A percentile compares a stretch with the other conserved stretches of the same genome.
These are phyloP conservation scores for Thaumetopoea pityocampa DNA, from an alignment of 1,140 invertebrate species.

Conservation along the genomic window DNA sequence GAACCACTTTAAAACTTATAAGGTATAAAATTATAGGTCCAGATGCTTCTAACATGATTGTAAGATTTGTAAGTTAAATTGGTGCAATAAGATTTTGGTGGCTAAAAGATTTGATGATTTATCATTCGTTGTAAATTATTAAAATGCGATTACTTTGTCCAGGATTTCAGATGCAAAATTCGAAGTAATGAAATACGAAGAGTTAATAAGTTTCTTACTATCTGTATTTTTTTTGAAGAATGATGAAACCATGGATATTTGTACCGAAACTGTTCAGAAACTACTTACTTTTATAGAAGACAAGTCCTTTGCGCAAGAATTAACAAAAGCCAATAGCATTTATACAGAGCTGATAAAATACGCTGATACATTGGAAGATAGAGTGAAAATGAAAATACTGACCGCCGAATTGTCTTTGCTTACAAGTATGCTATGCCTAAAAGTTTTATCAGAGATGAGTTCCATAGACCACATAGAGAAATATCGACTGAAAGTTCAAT, in stretches of 20 bases:
- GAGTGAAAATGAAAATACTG: constrained; percentile 36
- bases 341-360: constrained; percentile 22
- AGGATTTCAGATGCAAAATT: constrained; percentile 50
- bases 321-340: constrained; percentile 29
- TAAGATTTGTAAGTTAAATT: too few relatives aligned
- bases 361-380: constrained; percentile 2
- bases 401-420: constrained; percentile 64
- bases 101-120: too few relatives aligned
- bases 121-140: too few relatives aligned
- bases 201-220: constrained; percentile 36
- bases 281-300: constrained; percentile 31
- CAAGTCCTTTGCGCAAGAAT: constrained; percentile 24
- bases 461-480: constrained; percentile 86
- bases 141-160: constrained; percentile 32
- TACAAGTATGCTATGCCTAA: constrained; percentile 65
- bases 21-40: too few relatives aligned
- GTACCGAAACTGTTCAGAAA: constrained; percentile 5
- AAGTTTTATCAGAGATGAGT: constrained; percentile 54
- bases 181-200: constrained; percentile 49
- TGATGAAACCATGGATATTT: constrained; percentile 7
- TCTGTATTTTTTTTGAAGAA: constrained; percentile 19
- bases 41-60: too few relatives aligned
- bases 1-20: too few relatives aligned
- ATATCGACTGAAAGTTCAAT: constrained; percentile 80
- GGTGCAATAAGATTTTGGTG: too few relatives aligned